These are phyloP conservation scores for Pedionomus torquatus DNA, from an alignment of 2,113 vertebrate genomes.

Conservation along the genomic window DNA sequence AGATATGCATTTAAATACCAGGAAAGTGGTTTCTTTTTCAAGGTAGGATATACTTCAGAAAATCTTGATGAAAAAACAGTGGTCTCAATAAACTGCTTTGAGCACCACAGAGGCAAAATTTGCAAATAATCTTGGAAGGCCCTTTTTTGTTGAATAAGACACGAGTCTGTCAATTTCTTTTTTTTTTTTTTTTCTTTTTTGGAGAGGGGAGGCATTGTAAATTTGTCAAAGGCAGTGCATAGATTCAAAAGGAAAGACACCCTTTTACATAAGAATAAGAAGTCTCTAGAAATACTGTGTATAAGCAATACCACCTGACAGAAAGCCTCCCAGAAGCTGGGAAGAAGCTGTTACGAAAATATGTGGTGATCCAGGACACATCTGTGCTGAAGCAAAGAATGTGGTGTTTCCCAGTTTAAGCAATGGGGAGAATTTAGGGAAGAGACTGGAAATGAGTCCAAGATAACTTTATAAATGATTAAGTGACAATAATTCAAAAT, in stretches of 20 bases:
- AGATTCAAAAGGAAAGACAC: not conserved
- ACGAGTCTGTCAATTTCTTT: not conserved
- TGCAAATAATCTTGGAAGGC: not conserved
- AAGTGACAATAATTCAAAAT: not conserved
- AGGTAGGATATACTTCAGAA: not conserved
- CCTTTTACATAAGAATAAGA: not conserved
- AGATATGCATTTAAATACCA: not conserved
- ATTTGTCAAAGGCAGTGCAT: not conserved
- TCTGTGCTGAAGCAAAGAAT: not conserved
- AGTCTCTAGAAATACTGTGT: not conserved
- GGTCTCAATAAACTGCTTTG: not conserved
- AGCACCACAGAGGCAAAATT: not conserved
- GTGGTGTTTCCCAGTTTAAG: not conserved
- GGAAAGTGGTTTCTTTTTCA: not conserved
- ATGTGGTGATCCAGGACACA: fast-evolving
- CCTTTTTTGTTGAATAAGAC: not conserved
- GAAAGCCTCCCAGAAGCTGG: not conserved
- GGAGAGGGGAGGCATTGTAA: fast-evolving
- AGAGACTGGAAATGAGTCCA: not conserved
- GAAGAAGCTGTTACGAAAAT: not conserved
- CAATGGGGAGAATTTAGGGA: not conserved
- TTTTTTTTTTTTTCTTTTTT: not conserved
- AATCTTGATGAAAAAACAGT: not conserved
- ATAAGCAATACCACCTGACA: not conserved
- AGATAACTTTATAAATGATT: not conserved